Percentiles rank a stretch among this genome's conserved stretches.
Evolutionary conservation across 2,888 invertebrate species (phyloP).

Genomic region (Sceliomorpha sp.): DNA sequence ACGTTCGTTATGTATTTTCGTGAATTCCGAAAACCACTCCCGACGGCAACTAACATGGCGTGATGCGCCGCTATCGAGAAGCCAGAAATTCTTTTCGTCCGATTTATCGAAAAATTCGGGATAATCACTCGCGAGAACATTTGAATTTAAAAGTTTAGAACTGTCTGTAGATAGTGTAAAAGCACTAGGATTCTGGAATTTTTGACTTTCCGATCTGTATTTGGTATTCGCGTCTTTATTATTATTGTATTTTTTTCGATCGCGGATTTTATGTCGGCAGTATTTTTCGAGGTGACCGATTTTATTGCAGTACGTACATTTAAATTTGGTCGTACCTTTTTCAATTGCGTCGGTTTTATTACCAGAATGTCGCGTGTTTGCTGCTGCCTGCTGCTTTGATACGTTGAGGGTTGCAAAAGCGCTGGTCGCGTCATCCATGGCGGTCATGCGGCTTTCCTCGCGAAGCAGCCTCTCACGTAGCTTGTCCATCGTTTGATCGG

Average conservation of each 20-base stretch:
- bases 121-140: constrained; percentile 6
- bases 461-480: too few species aligned
- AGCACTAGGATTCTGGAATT: constrained; percentile 12
- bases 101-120: constrained; percentile 8
- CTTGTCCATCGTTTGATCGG: constrained; percentile 12
- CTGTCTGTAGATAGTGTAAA: constrained; percentile 22
- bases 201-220: constrained; percentile 3
- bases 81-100: constrained; percentile 51
- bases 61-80: constrained; percentile 59
- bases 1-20: background rate
- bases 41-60: constrained; percentile 53
- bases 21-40: constrained; percentile 45
- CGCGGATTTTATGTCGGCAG: constrained; percentile 18
- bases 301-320: constrained; percentile 21
- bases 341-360: background rate
- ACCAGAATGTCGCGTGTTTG: background rate
- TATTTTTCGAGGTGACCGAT: constrained; percentile 22
- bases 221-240: background rate
- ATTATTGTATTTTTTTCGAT: constrained; percentile 1
- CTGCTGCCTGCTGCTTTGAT: background rate
- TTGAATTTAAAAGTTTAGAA: background rate
- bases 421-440: constrained; percentile 1
- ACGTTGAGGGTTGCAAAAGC: constrained; percentile 8
- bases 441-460: too few species aligned
- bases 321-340: constrained; percentile 12